Base-by-base conservation (phyloP, 2,113 vertebrate genomes). In the Hippocampus zosterae region DNA sequence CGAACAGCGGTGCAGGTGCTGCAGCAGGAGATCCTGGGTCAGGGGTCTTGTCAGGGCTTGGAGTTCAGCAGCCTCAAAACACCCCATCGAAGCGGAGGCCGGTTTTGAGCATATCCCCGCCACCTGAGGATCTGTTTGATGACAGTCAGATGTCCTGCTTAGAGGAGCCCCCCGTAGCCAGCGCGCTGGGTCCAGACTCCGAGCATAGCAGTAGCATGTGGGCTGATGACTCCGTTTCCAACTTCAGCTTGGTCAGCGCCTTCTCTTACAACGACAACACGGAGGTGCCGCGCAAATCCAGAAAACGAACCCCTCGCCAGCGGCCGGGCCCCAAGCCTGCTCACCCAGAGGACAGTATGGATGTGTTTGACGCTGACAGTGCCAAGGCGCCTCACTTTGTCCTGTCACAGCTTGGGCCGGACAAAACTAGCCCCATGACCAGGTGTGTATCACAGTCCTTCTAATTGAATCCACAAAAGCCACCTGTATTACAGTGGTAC, bases 141-240 rank as follows among this genome's bases (percentile, higher is more conserved):
- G 96, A 97, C 92, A 99, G 97, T 91, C 91, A 87, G 90, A 98
- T 99, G 97, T 99, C 97, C 87, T 97, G 97, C 92, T 96, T 98
- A 91, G 97, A 99, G 83, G 96, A 99, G 84, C 93, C 94, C 44
- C 82, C 92, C 0, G 18, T 66, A 10, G 63, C 84, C 9, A 84
- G 71, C 23, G 83, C 81, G 6, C 48, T 71, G 3, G 87, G 86
- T 87, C 94, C 90, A 78, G 96, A 98, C 86, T 99, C 97, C 1
- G 96, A 99, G 76, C 97, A 98, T 71, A 99, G 96, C 92, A 94
- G 94, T 93, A 98, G 92, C 90, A 98, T 99, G 91, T 99, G 97
- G 97, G 96, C 96, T 79, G 97, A 99, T 62, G 97, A 99, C 81
- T 98, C 96, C 2, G 92, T 94, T 87, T 98, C 97, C 84, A 99